Percentiles rank a stretch among this genome's conserved stretches.
Conservation (phyloP, 2,888 invertebrate genomes). For the Temnothorax ravouxi region DNA sequence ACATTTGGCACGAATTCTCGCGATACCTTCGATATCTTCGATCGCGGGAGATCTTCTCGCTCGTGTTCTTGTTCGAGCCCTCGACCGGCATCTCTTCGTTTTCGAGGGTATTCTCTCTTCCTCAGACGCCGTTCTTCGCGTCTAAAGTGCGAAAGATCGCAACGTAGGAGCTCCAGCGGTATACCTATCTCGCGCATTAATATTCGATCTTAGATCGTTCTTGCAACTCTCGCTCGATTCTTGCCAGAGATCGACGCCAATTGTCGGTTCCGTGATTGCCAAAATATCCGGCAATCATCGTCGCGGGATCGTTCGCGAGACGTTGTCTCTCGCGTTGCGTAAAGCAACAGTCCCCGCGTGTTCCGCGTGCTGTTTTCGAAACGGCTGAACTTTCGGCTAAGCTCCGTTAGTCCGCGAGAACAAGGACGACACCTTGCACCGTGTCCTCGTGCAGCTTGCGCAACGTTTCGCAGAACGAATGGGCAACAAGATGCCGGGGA, state of each 20-base stretch:
- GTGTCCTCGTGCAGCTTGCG: neutral
- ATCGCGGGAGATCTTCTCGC: neutral
- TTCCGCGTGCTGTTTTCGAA: constrained; percentile 13
- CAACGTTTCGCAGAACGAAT: neutral
- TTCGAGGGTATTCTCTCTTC: neutral
- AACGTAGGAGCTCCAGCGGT: neutral
- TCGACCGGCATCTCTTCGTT: neutral
- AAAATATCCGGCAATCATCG: neutral
- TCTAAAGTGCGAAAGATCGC: neutral
- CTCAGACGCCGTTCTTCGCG: neutral
- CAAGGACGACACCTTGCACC: neutral
- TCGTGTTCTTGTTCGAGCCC: neutral
- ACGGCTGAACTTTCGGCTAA: neutral
- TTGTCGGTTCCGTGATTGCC: constrained; percentile 21
- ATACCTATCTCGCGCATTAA: constrained; percentile 16
- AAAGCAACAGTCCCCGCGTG: neutral
- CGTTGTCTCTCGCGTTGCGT: neutral
- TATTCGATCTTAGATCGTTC: neutral
- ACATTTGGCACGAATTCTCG: neutral
- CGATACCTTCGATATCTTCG: constrained; percentile 1
- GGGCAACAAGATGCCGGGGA: neutral
- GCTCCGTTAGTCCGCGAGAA: constrained; percentile 18
- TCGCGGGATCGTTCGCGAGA: constrained; percentile 7
- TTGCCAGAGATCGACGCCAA: constrained; percentile 21
- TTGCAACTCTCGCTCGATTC: neutral